Percentiles rank a stretch among this genome's conserved stretches.
These are phyloP conservation scores for Myoxocephalus aenaeus DNA, from an alignment of 2,797 vertebrate genomes.

Conservation along the genomic window DNA sequence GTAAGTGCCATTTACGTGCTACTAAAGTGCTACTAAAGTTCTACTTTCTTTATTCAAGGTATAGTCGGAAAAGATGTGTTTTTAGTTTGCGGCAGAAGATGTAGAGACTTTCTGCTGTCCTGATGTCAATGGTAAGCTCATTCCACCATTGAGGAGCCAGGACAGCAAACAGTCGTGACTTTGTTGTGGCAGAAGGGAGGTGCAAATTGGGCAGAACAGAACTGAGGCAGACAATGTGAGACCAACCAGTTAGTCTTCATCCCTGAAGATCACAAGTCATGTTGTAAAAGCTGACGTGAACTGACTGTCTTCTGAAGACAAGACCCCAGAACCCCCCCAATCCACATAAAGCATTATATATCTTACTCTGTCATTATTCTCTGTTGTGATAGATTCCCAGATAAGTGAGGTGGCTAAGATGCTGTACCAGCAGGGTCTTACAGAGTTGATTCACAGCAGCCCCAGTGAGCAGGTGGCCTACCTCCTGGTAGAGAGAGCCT, in stretches of 20 bases:
- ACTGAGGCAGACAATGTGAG: background rate
- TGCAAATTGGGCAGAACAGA: background rate
- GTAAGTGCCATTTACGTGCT: no score
- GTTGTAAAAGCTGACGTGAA: background rate
- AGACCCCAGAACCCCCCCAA: background rate
- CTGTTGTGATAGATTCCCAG: constrained; percentile 81
- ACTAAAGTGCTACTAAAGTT: no score
- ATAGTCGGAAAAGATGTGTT: no score
- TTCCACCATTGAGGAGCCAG: no score
- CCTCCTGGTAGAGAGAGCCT: constrained; percentile 86
- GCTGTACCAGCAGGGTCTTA: constrained; percentile 88
- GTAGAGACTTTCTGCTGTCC: no score
- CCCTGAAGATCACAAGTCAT: background rate
- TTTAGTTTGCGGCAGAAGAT: no score
- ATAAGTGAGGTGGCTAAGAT: constrained; percentile 88
- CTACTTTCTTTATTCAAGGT: no score
- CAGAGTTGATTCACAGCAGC: constrained; percentile 83
- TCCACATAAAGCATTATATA: background rate
- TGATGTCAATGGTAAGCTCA: no score
- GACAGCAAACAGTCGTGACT: no score
- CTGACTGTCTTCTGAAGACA: no score
- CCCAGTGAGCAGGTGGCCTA: constrained; percentile 88
- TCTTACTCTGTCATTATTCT: background rate
- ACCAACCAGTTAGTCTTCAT: background rate
- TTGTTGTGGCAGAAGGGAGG: background rate